Evolutionary conservation across 2,888 invertebrate species (phyloP), one percentile per base, ranked within the genome.

Genomic region (Hetaerina titia): DNA sequence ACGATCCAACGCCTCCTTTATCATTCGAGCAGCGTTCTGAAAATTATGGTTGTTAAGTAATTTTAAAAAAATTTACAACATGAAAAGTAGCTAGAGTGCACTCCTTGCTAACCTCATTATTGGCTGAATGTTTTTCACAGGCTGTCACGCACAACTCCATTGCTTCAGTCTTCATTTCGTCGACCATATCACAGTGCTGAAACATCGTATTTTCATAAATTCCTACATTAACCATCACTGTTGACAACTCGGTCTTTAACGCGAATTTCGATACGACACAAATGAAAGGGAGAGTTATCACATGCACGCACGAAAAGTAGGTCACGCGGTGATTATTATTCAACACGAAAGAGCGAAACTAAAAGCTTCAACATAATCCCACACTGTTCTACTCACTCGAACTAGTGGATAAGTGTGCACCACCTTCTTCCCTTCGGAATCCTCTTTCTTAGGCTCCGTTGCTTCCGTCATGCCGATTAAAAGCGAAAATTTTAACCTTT

Each of bases 1-100:
- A 97, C 99, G 99, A 97, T 99, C 99, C 98, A 99, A 98, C 90
- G 98, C 98, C 96, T 99, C 99, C 97, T 99, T 99, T 95, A 99
- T 99, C 97, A 98, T 98, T 96, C 98, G 98, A n/a, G 99, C 99
- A 0, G 99, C 99, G 96, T 98, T 97, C 98, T 99, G 98, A 96
- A 97, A 97, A 96, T 25, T 95, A 60, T 95, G 88, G 81, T 22
- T 17, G 8, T 87, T 25, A 81, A 11, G 74, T 56, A 56, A 17
- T 81, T 5, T 58, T 31, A 81, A 15, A 90, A 58, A 2, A 25
- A 87, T 90, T 1, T 56, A 90, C 57, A 69, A 95, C 9, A 13
- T 9, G 56, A 58, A 90, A 89, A 74, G 13, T 19, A 31, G 6
- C 56, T 58, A n/a, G 87, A 63, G 1, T 63, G 64, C 8, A 63